Conservation (phyloP, 2,888 invertebrate genomes). For the Aphidoletes aphidimyza region DNA sequence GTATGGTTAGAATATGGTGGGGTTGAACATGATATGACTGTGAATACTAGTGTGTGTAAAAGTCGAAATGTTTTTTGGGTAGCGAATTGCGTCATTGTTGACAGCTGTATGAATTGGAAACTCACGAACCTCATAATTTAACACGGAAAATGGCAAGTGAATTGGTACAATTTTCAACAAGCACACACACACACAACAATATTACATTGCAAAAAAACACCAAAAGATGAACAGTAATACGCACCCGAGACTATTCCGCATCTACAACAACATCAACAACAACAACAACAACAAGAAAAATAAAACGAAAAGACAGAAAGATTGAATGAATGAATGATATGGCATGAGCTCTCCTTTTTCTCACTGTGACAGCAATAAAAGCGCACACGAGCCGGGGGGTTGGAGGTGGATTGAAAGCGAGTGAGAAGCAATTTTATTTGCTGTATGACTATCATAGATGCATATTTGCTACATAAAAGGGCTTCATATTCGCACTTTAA, state of each 20-base stretch:
- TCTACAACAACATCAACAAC: too few species aligned
- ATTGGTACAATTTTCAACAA: background rate
- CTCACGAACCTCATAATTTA: conserved; percentile 1
- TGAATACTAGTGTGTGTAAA: too few species aligned
- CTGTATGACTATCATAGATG: background rate
- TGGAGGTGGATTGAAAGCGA: too few species aligned
- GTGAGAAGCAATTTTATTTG: background rate
- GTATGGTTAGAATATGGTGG: too few species aligned
- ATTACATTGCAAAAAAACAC: background rate
- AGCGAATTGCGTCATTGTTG: background rate
- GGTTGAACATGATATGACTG: too few species aligned
- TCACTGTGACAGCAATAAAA: background rate
- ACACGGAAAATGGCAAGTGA: background rate
- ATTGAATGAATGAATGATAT: too few species aligned
- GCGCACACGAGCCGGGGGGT: background rate
- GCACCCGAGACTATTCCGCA: background rate
- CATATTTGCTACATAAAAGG: too few species aligned
- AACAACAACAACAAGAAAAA: background rate
- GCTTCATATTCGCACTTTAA: background rate
- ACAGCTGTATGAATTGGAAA: conserved; percentile 2
- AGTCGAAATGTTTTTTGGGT: background rate
- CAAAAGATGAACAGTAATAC: background rate
- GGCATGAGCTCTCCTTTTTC: too few species aligned
- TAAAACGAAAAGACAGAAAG: background rate
- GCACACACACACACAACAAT: background rate